These are phyloP conservation scores for Mus caroli DNA, from an alignment of 2,797 vertebrate genomes.

Conservation along the genomic window DNA sequence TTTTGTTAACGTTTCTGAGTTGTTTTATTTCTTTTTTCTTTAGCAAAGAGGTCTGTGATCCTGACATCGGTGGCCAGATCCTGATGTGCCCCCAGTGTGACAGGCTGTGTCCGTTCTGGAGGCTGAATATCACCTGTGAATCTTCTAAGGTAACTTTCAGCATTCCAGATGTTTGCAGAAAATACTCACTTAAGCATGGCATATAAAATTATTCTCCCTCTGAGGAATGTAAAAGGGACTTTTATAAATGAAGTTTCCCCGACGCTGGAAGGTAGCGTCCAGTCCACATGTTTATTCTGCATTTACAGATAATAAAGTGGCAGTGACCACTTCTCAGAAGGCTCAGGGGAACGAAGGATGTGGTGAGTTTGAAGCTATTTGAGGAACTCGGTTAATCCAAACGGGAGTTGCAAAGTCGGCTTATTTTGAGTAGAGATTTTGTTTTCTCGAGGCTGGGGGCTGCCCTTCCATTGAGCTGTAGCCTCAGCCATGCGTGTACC, in stretches of 20 bases:
- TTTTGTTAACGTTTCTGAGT: not conserved
- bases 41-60: constrained; percentile 97
- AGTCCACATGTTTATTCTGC: not conserved
- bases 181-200: not conserved
- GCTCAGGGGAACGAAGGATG: not conserved
- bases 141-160: constrained; percentile 93
- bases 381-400: constrained; percentile 47
- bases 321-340: not conserved
- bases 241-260: not conserved
- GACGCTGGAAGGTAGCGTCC: not conserved
- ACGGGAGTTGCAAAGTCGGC: not conserved
- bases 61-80: constrained; percentile 93
- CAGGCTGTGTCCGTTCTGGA: constrained; percentile 93
- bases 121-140: constrained; percentile 94
- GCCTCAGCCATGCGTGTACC: not conserved
- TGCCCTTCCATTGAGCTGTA: not conserved
- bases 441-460: not conserved
- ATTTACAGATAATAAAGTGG: not conserved
- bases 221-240: not conserved
- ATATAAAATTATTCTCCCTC: not conserved
- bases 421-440: constrained; percentile 37
- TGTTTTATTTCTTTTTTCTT: constrained; percentile 80
- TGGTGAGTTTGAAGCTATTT: not conserved
- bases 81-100: constrained; percentile 98
- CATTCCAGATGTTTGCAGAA: constrained; percentile 43